Evolutionary conservation across 2,113 vertebrate genomes (phyloP).

Genomic region (Muntiacus muntjak): DNA sequence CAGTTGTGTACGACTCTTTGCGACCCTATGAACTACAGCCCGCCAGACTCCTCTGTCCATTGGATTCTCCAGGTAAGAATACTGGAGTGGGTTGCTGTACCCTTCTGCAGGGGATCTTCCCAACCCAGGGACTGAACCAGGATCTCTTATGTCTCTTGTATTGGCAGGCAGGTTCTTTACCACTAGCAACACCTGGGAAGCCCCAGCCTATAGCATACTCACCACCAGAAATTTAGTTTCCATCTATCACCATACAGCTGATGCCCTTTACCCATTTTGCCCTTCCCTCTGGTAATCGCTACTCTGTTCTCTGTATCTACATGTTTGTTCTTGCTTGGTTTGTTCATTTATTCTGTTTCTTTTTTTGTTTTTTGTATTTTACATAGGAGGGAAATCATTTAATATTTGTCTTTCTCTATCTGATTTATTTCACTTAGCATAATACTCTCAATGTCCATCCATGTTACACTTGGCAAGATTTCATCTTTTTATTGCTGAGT

Average conservation of each 20-base stretch:
- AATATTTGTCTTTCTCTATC: not conserved
- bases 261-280: not conserved
- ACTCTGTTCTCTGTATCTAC: not conserved
- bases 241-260: not conserved
- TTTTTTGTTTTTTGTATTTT: not conserved
- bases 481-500: not conserved
- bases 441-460: not conserved
- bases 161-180: not conserved
- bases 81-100: not conserved
- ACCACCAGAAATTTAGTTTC: not conserved
- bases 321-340: not conserved
- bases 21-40: not conserved
- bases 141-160: not conserved
- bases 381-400: not conserved
- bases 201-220: not conserved
- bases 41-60: not conserved
- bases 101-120: not conserved
- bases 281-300: not conserved
- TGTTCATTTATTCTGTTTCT: not conserved
- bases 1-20: not conserved
- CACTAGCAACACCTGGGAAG: not conserved
- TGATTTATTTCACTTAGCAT: not conserved
- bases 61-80: not conserved
- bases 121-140: not conserved
- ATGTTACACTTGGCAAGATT: not conserved